Evolutionary conservation across 2,113 vertebrate genomes (phyloP), one percentile per base, ranked within the genome.

Genomic region (Paedocypris sp.): DNA sequence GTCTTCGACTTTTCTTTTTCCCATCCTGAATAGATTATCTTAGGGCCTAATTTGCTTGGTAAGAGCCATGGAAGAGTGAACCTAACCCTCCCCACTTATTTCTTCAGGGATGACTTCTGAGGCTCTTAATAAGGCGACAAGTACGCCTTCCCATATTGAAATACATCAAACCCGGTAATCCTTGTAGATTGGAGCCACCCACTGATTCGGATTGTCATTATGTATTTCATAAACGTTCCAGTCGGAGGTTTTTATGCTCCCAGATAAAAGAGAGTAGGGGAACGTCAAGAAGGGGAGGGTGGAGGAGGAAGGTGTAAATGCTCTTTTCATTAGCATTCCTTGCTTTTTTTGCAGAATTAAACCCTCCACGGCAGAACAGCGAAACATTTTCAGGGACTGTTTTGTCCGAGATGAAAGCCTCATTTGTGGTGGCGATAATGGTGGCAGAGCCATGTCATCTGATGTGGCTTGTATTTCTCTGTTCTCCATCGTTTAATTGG

Each of bases 201-300:
- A 82, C 82, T 77, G 79, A 82, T 80, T 87, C 77, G 80, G 73
- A 78, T 70, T 74, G 73, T 73, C 82, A 80, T 87, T 80, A 83
- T 75, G 75, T 77, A 74, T 86, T 80, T 82, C 78, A 81, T 78
- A 84, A 85, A 81, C 58, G 79, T 80, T 81, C 73, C 75, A 79
- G 75, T 79, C 67, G 6, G 73, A 78, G 63, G 69, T 77, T 76
- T 64, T 82, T 81, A 78, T 79, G 75, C 77, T 75, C 33, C 64
- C 15, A 64, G 32, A 60, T 56, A 35, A 63, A 60, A 48, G 47
- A 61, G 60, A 58, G 57, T 38, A 25, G 20, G 62, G 45, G 20
- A 53, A 36, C 32, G 39, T 46, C 25, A 47, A 54, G 64, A 26
- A 23, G 38, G 16, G 33, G 68, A 31, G 69, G 67, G 70, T 72